Conservation (phyloP, 1,140 invertebrate species). For the Drosophila melanica region DNA sequence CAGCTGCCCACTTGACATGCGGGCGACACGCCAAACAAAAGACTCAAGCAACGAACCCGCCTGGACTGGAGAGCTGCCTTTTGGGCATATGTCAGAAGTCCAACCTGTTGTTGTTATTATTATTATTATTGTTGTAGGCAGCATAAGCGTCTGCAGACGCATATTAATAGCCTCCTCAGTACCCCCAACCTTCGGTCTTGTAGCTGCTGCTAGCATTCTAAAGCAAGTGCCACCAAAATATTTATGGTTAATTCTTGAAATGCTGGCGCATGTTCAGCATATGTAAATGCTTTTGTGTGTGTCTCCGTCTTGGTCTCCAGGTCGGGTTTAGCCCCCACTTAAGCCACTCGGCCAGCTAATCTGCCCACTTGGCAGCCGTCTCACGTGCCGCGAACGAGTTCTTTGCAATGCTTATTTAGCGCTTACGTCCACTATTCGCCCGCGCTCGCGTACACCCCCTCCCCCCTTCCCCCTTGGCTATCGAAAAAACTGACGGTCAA, state of each 20-base stretch:
- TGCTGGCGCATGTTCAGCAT: conserved; percentile 59
- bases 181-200: not conserved
- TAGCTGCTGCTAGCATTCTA: conserved; percentile 8
- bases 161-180: conserved; percentile 30
- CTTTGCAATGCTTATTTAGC: conserved; percentile 1
- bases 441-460: not conserved
- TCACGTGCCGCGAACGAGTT: conserved; percentile 59
- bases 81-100: conserved; percentile 35
- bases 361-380: conserved; percentile 18
- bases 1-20: conserved; percentile 33
- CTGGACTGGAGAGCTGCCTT: not conserved
- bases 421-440: no score
- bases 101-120: conserved; percentile 1
- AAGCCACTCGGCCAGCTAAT: not conserved
- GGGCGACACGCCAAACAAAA: conserved; percentile 33
- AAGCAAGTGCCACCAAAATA: conserved; percentile 42
- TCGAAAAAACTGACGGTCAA: not conserved
- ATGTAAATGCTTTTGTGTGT: conserved; percentile 40
- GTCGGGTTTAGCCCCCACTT: not conserved
- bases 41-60: conserved; percentile 43
- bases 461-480: no score
- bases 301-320: not conserved
- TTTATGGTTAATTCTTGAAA: conserved; percentile 67
- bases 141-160: conserved; percentile 32
- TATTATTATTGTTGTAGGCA: conserved; percentile 19